phyloP scores from a whole-genome alignment of 2,888 invertebrate genomes.

The Holacanthella duospinosa region DNA sequence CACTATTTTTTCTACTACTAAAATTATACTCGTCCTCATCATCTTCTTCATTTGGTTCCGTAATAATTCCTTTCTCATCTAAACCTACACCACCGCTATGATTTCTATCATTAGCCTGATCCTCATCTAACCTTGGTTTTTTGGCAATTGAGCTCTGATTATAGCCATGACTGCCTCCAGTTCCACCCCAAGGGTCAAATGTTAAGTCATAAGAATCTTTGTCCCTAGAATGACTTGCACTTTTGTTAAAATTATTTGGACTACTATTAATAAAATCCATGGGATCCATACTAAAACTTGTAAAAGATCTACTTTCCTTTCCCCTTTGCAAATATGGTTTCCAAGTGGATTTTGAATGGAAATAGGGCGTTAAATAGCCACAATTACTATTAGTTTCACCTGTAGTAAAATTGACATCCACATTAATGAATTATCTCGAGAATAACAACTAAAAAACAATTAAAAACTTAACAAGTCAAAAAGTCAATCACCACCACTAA shows the following conservation, averaged over 20 bases:
- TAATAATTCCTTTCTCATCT: not conserved
- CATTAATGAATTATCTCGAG: too few species aligned
- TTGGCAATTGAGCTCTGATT: not conserved
- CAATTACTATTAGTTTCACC: too few species aligned
- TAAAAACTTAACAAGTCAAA: too few species aligned
- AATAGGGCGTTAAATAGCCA: too few species aligned
- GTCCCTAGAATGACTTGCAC: not conserved
- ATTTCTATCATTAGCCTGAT: not conserved
- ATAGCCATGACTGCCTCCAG: not conserved
- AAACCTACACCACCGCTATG: too few species aligned
- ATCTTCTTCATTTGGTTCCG: not conserved
- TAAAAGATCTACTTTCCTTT: too few species aligned
- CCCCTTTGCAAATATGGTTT: too few species aligned
- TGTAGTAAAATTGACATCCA: too few species aligned
- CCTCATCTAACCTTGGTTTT: not conserved
- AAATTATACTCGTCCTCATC: not conserved
- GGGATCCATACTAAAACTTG: not conserved
- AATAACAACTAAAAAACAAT: too few species aligned
- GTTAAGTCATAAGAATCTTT: not conserved
- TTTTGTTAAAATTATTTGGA: not conserved
- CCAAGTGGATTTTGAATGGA: too few species aligned
- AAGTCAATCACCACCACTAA: too few species aligned
- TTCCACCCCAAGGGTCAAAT: not conserved
- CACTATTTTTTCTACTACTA: not conserved
- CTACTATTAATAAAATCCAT: too few species aligned